Evolutionary conservation across 1,140 invertebrate genomes (phyloP).

Genomic region (Microplitis demolitor): DNA sequence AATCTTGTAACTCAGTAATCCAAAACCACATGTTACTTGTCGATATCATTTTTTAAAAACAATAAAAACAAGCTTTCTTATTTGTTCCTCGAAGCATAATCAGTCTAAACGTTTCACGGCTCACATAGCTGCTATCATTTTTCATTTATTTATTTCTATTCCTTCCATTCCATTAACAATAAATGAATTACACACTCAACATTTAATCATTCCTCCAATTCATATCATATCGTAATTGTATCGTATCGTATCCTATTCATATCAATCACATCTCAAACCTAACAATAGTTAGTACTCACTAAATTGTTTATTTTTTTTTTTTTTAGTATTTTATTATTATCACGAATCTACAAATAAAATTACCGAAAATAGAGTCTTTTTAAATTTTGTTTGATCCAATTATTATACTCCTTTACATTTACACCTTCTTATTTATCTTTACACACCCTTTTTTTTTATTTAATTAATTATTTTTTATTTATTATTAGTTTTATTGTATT

Average conservation of each 20-base stretch:
- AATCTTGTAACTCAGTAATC: too few species aligned
- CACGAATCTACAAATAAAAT: conserved; percentile 32
- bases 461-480: not conserved
- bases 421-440: not conserved
- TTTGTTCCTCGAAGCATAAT: conserved; percentile 1
- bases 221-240: not conserved
- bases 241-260: not conserved
- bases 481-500: conserved; percentile 2
- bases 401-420: too few species aligned
- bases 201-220: not conserved
- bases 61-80: conserved; percentile 1
- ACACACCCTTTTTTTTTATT: not conserved
- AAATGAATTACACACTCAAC: not conserved
- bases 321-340: not conserved
- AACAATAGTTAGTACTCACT: conserved; percentile 8
- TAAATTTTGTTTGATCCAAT: conserved; percentile 11
- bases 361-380: conserved; percentile 32
- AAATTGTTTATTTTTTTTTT: not conserved
- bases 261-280: conserved; percentile 6
- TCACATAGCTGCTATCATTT: conserved; percentile 8
- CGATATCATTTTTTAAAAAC: not conserved
- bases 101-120: conserved; percentile 14
- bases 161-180: not conserved
- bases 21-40: not conserved
- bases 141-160: not conserved